Conservation (phyloP, 2,113 vertebrate species). For the Montifringilla adamsi region DNA sequence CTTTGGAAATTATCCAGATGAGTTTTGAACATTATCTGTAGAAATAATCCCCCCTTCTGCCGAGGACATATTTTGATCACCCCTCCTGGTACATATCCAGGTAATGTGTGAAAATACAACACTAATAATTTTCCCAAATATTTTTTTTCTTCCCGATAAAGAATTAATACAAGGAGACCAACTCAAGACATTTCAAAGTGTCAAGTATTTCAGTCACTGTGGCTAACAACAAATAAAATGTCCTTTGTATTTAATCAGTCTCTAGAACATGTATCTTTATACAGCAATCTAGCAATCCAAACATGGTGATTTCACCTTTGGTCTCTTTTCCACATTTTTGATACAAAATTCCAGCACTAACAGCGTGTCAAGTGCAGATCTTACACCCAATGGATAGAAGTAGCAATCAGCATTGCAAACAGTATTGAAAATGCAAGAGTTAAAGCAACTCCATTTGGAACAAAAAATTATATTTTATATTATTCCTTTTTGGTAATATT, state of each 20-base stretch:
- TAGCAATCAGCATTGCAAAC: not conserved
- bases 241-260: not conserved
- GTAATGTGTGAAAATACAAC: not conserved
- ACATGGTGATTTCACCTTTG: not conserved
- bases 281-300: not conserved
- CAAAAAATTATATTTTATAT: not conserved
- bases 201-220: not conserved
- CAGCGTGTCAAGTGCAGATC: not conserved
- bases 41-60: not conserved
- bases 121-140: not conserved
- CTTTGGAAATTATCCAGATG: not conserved
- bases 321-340: not conserved
- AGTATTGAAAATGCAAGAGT: not conserved
- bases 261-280: fast-evolving
- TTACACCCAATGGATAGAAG: not conserved
- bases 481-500: not conserved
- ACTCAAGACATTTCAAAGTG: not conserved
- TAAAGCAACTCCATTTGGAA: not conserved
- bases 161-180: not conserved
- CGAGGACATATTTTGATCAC: not conserved
- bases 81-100: not conserved
- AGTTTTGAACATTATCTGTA: not conserved
- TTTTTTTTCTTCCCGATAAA: not conserved
- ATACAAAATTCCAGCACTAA: not conserved
- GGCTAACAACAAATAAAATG: not conserved